phyloP scores from a whole-genome alignment of 2,113 vertebrate species.

The Chloropsis hardwickii region DNA sequence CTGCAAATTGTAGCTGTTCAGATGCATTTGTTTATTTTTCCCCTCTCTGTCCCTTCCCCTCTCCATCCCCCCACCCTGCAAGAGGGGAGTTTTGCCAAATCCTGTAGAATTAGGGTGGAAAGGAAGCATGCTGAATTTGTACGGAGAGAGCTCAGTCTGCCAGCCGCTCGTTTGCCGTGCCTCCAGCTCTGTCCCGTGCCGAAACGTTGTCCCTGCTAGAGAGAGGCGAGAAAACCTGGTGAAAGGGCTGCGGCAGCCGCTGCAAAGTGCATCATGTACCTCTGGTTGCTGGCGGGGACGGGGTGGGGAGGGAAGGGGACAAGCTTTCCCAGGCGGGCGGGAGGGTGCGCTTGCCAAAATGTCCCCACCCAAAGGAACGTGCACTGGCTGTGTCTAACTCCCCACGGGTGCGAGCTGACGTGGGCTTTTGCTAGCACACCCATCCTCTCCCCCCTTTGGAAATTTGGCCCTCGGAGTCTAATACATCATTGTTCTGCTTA shows the following conservation, averaged over 20 bases:
- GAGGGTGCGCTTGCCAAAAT: slow-evolving; percentile 27
- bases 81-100: not conserved
- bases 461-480: slow-evolving; percentile 64
- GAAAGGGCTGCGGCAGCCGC: slow-evolving; percentile 19
- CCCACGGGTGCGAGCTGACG: slow-evolving; percentile 24
- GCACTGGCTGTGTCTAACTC: slow-evolving; percentile 52
- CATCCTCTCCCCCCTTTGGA: slow-evolving; percentile 50
- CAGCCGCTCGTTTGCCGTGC: not conserved
- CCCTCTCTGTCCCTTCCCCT: not conserved
- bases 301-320: slow-evolving; percentile 54
- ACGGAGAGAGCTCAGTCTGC: not conserved
- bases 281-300: slow-evolving; percentile 40
- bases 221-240: not conserved
- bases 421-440: slow-evolving; percentile 59
- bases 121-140: not conserved
- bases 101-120: not conserved
- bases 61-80: not conserved
- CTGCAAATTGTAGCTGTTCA: not conserved
- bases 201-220: not conserved
- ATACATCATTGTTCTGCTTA: slow-evolving; percentile 74
- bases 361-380: slow-evolving; percentile 45
- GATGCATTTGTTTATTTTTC: not conserved
- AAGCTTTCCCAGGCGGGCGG: slow-evolving; percentile 44
- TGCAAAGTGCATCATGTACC: slow-evolving; percentile 32
- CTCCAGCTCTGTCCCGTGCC: not conserved